These are phyloP conservation scores for Lepidurus packardi DNA, from an alignment of 1,140 invertebrate species.

Conservation along the genomic window DNA sequence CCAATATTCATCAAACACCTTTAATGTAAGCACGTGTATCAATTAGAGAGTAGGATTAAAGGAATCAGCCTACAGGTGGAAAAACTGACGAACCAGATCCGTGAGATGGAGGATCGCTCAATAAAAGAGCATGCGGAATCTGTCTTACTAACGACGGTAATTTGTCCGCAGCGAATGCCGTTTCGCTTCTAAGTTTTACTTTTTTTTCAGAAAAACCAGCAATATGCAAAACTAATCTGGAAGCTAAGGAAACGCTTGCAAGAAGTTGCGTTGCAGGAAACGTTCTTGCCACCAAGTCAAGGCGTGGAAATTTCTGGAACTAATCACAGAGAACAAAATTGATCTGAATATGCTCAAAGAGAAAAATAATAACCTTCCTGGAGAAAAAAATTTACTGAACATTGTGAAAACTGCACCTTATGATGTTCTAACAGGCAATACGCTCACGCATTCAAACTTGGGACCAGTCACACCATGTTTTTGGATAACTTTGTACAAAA, in stretches of 20 bases:
- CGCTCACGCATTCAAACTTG: not conserved
- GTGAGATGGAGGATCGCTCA: not conserved
- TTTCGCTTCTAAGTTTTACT: not conserved
- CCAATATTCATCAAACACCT: not conserved
- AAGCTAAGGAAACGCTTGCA: not conserved
- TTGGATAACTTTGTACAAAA: not conserved
- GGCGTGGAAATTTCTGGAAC: not conserved
- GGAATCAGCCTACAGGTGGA: not conserved
- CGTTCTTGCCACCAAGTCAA: not conserved
- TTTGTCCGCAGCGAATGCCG: not conserved
- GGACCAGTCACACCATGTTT: conserved; percentile 5
- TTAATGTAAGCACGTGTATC: not conserved
- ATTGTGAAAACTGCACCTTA: not conserved
- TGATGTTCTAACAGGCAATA: not conserved
- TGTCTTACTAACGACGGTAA: not conserved
- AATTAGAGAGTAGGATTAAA: no score
- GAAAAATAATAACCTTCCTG: not conserved
- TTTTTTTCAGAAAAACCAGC: not conserved
- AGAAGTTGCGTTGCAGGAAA: not conserved
- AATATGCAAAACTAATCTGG: not conserved
- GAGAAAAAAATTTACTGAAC: not conserved
- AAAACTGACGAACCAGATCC: not conserved
- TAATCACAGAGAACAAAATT: not conserved
- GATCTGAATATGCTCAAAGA: not conserved
- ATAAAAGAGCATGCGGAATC: not conserved